Evolutionary conservation across 1,140 invertebrate species (phyloP), one percentile per base, ranked within the genome.

Genomic region (Drosophila pallidifrons): DNA sequence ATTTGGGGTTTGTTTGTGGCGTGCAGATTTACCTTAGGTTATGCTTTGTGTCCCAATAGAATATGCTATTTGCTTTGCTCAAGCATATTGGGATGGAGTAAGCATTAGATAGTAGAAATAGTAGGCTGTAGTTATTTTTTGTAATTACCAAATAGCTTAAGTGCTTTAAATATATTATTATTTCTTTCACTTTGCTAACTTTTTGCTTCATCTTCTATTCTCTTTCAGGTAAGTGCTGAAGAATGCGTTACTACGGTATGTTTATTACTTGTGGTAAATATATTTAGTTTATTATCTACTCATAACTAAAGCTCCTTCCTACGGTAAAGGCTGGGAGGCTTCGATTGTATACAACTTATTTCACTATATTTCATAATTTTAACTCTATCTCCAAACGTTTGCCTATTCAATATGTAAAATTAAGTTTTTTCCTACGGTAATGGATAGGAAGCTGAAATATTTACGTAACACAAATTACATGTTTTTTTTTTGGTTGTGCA

Each of bases 141-240:
- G 64, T 69, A 69, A 74, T 74, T 74, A 74, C 54, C 46, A 59
- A 45, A 32, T 73, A 47, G 13, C 46, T 58, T 67, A 59, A 73
- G 64, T 67, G 47, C 35, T 43, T 32, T 25, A 13, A 13, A 55
- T 15, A 35, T 61, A 49, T 20, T 5, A n/a, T 8, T 11, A 55
- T 28, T 28, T 13, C 8, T 54, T 43, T 15, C 2, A 35, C 5
- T 63, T 70, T 16, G 49, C 43, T 75, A 63, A 75, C 51, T 49
- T 75, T 69, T 75, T 5, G 4, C 1, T 60, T 8, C 46, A 7
- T 49, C 11, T 63, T 58, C 43, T 45, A 43, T 51, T 13, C 28
- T 16, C 20, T 75, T 75, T 6, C 66, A 75, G 72, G 72, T 75
- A 63, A 63, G 72, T 41, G 7, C 25, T n/a, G 11, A 43, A 13